Conservation (phyloP, 2,113 vertebrate species). For the Chrysochloris asiatica region DNA sequence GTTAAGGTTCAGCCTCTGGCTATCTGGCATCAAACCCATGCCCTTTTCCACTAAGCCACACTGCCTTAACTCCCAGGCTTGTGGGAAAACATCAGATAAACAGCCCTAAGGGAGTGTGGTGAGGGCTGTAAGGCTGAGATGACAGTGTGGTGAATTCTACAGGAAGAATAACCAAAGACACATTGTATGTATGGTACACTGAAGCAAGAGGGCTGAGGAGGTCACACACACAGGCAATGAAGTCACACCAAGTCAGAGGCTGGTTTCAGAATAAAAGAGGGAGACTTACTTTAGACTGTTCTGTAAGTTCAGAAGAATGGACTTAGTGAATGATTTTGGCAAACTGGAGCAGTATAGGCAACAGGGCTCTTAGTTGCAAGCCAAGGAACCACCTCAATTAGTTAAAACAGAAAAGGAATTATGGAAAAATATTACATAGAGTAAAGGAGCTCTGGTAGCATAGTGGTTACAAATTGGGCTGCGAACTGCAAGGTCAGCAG, state of each 20-base stretch:
- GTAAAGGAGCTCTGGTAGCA: neutral
- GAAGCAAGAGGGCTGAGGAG: neutral
- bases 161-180: neutral
- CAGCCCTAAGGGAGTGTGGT: neutral
- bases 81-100: neutral
- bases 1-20: conserved; percentile 3
- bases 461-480: too few species aligned
- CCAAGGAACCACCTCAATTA: neutral
- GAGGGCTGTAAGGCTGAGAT: neutral
- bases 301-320: neutral
- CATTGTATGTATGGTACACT: neutral
- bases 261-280: neutral
- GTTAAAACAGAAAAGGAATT: neutral
- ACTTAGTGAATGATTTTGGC: neutral
- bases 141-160: neutral
- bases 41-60: neutral
- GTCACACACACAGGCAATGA: neutral
- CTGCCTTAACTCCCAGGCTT: neutral
- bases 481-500: too few species aligned
- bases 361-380: neutral
- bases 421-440: neutral
- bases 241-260: neutral
- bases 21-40: neutral
- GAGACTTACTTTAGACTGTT: neutral
- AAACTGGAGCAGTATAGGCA: neutral